Evolutionary conservation across 2,113 vertebrate species (phyloP), one percentile per base, ranked within the genome.

Genomic region (Grallaria varia): DNA sequence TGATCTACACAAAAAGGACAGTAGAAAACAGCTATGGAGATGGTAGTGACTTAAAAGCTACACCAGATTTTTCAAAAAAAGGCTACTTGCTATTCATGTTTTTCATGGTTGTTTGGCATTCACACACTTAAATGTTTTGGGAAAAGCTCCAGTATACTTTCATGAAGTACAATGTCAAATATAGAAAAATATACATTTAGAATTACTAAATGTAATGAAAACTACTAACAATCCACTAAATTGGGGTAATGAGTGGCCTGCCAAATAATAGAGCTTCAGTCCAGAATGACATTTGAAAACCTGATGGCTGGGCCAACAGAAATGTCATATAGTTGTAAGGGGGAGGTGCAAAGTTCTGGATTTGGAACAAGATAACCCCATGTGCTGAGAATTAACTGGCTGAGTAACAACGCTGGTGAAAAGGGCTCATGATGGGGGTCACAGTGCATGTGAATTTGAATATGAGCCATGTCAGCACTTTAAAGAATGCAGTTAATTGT

Each of bases 211-310:
- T 31, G 45, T 37, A 63, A 23, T 62, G n/a, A 81, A 84, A 81
- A 58, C 12, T 74, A 37, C 37, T 58, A 53, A 49, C 25, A 73
- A 20, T 27, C 22, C 17, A 35, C 17, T 53, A 80, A 76, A 62
- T 6, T 31, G 6, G 7, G 4, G 6, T 42, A 58, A 60, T 12
- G 3, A 0, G 1, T 69, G 25, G 15, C n/a, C 47, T 1, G 0
- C 39, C 31, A 62, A 83, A 64, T 17, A 40, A 6, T 4, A 60
- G 18, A 84, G 7, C 37, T 67, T 88, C 31, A 37, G 24, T 72
- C 20, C 37, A 84, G 59, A 45, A 79, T 66, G 45, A 17, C 18
- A 17, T 58, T 73, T 87, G 35, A 22, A 73, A 93, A 49, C 19
- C 44, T 83, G 53, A 37, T 85, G 49, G 52, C 2, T 44, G 11